These are phyloP conservation scores for Sipunculus nudus DNA, from an alignment of 2,888 invertebrate genomes.

Conservation along the genomic window DNA sequence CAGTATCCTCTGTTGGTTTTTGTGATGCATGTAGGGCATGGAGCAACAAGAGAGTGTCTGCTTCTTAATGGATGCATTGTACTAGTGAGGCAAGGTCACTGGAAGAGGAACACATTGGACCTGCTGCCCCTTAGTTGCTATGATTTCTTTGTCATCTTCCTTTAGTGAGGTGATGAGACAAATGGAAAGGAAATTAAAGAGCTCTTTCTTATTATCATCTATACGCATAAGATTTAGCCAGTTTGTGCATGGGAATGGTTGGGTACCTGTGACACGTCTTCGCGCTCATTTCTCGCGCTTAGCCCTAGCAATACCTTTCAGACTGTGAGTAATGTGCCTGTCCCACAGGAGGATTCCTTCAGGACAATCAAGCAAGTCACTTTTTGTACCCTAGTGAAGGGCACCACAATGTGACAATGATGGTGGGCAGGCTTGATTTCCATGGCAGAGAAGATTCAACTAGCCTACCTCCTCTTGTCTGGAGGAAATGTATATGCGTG, in stretches of 20 bases:
- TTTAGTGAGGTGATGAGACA: too few species aligned
- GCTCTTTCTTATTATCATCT: not conserved
- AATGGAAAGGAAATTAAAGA: not conserved
- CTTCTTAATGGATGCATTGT: conserved; percentile 1
- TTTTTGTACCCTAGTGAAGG: not conserved
- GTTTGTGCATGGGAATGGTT: too few species aligned
- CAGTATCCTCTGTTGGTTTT: not conserved
- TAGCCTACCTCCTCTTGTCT: conserved; percentile 2
- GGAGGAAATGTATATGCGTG: too few species aligned
- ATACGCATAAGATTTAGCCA: not conserved
- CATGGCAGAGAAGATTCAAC: not conserved
- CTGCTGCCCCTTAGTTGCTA: too few species aligned
- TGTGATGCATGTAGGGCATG: not conserved
- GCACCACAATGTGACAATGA: not conserved
- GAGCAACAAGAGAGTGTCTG: not conserved
- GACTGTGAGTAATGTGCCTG: too few species aligned
- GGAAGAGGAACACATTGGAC: too few species aligned
- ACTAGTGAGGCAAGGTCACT: not conserved
- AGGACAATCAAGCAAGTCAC: not conserved
- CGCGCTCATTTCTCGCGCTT: too few species aligned
- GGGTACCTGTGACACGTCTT: too few species aligned
- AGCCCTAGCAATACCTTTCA: too few species aligned
- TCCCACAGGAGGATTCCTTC: not conserved
- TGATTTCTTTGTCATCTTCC: too few species aligned
- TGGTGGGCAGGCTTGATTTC: too few species aligned